Base-by-base conservation (phyloP, 2,113 vertebrate genomes). In the Proterorhinus semilunaris region DNA sequence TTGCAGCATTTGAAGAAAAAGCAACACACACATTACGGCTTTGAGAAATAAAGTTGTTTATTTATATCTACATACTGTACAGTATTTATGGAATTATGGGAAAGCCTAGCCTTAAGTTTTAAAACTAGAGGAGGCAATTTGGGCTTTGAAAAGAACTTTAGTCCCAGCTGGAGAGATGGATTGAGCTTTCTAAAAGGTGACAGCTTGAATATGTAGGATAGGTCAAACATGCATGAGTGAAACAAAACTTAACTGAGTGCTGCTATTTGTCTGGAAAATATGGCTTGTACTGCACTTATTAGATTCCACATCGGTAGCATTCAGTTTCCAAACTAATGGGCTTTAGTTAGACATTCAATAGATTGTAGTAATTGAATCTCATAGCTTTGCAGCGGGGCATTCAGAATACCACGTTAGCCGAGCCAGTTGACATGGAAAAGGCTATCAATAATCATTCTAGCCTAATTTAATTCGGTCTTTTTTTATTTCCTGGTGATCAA, bases 401-500 rank as follows among this genome's bases (percentile, higher is more conserved):
- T 59, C 36, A 59, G 36, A 42, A 59, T 43, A 59, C 57, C 42
- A 44, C 9, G 57, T 61, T 44, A n/a, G 57, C 13, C 15, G 42
- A 61, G 57, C 57, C 13, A n/a, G 36, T 44, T 11, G 57, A n/a
- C 12, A 61, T 44, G 57, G 57, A 44, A 44, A 44, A 44, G 10
- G 17, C 53, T 27, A 27, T 55, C 53, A 55, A 44, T 44, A 44
- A 61, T 61, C 36, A 44, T 13, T 61, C 13, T 3, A 43, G 55
- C 21, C 42, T 36, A 0, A 58, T 58, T 15, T 21, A 7, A 21
- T 7, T 12, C 55, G 15, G 57, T 12, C 44, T 42, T 43, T 59
- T 59, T 59, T 59, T 36, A 36, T 59, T 10, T 10, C 51, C 15
- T 51, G 74, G 66, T 36, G 64, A 44, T 15, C 45, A 17, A 42